phyloP scores from a whole-genome alignment of 2,113 vertebrate species.

The Petrocephalus microphthalmus region DNA sequence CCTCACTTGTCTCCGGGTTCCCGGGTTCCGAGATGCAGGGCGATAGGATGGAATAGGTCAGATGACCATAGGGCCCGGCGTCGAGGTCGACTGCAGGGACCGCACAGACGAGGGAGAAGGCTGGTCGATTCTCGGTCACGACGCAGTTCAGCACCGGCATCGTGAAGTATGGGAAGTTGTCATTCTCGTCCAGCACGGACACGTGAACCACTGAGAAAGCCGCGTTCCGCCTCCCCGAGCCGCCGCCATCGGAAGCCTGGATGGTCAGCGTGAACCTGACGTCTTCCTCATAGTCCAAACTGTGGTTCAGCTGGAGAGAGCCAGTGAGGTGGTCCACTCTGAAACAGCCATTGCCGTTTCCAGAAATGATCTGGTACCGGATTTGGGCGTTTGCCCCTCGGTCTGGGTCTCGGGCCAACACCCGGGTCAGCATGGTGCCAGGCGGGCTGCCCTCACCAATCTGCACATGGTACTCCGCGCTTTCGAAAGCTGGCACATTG shows the following conservation, averaged over 20 bases:
- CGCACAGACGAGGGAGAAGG: slow-evolving; percentile 67
- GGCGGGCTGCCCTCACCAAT: slow-evolving; percentile 67
- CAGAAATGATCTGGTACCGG: slow-evolving; percentile 70
- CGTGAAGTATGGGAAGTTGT: slow-evolving; percentile 75
- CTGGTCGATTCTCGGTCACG: slow-evolving; percentile 74
- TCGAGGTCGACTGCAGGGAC: slow-evolving; percentile 80
- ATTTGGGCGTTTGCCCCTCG: slow-evolving; percentile 64
- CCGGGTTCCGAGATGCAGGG: slow-evolving; percentile 62
- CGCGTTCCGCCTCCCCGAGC: slow-evolving; percentile 50
- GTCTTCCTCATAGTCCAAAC: slow-evolving; percentile 77
- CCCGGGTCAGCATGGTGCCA: slow-evolving; percentile 61
- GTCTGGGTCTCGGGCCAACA: slow-evolving; percentile 73
- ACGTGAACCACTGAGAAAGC: slow-evolving; percentile 70
- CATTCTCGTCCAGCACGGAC: slow-evolving; percentile 78
- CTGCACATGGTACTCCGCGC: slow-evolving; percentile 58
- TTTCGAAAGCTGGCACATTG: slow-evolving; percentile 72
- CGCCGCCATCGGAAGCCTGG: slow-evolving; percentile 66
- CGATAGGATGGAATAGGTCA: slow-evolving; percentile 78
- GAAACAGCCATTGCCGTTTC: slow-evolving; percentile 70
- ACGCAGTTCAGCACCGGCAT: slow-evolving; percentile 68
- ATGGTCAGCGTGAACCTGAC: slow-evolving; percentile 68
- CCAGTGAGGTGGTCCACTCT: slow-evolving; percentile 68
- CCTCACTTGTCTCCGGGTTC: slow-evolving; percentile 55
- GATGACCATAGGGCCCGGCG: slow-evolving; percentile 69
- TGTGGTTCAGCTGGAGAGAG: slow-evolving; percentile 60